phyloP scores from a whole-genome alignment of 2,888 invertebrate species.

The Ceriagrion tenellum region DNA sequence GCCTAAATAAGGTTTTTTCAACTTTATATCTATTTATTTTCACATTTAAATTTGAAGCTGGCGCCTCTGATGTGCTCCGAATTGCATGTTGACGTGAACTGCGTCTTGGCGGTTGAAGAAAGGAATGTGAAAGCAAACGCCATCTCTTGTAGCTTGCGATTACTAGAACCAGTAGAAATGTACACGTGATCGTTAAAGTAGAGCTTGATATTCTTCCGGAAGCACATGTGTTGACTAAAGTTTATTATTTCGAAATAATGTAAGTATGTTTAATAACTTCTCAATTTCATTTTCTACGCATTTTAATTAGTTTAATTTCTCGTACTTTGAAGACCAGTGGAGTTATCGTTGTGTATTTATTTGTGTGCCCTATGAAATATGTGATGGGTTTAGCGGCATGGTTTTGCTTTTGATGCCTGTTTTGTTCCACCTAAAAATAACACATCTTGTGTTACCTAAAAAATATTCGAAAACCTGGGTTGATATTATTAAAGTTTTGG shows the following conservation, averaged over 20 bases:
- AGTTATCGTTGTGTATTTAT: background rate
- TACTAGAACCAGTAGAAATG: slow-evolving; percentile 22
- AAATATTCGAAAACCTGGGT: slow-evolving; percentile 66
- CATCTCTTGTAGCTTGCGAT: slow-evolving; percentile 11
- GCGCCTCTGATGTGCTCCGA: background rate
- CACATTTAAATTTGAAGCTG: too few relatives aligned
- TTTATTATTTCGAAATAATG: slow-evolving; percentile 55
- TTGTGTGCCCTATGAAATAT: slow-evolving; percentile 13
- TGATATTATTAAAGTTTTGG: slow-evolving; percentile 50
- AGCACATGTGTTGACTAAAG: slow-evolving; percentile 65
- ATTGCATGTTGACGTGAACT: background rate
- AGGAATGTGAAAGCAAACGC: slow-evolving; percentile 9
- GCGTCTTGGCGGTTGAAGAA: background rate
- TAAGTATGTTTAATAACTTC: slow-evolving; percentile 27
- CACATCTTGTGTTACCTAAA: slow-evolving; percentile 69
- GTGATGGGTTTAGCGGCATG: slow-evolving; percentile 64
- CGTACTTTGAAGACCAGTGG: background rate
- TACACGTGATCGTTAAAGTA: slow-evolving; percentile 65
- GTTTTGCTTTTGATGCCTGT: slow-evolving; percentile 69
- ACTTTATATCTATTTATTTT: too few relatives aligned
- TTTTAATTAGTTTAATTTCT: background rate
- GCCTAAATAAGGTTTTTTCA: too few relatives aligned
- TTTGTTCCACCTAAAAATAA: slow-evolving; percentile 71
- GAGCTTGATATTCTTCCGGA: slow-evolving; percentile 60
- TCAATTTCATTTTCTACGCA: background rate